Evolutionary conservation across 37 sponge, comb jelly and placozoan genomes (phyloP), one percentile per base, ranked within the genome.

Genomic region (Mnemiopsis leidyi): DNA sequence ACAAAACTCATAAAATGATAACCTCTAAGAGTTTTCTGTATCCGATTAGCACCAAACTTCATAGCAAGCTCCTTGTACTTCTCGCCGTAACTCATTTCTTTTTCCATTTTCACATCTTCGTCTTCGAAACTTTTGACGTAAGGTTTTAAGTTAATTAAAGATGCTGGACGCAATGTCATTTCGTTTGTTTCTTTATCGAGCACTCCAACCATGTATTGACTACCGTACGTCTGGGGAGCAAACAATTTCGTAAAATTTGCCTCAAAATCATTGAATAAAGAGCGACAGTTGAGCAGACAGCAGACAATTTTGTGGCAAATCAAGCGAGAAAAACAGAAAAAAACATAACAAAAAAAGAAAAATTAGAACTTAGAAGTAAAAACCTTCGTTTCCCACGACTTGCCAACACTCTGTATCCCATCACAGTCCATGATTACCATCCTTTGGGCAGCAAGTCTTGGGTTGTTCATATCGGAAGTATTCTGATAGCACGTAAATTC

Each of bases 321-420:
- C n/a, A n/a, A n/a, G n/a, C n/a, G n/a, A n/a, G n/a, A n/a, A n/a
- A n/a, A n/a, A n/a, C n/a, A n/a, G n/a, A n/a, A n/a, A n/a, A n/a
- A n/a, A n/a, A n/a, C n/a, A n/a, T n/a, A n/a, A n/a, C n/a, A n/a
- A n/a, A n/a, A n/a, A n/a, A n/a, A n/a, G n/a, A n/a, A n/a, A n/a
- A n/a, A n/a, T n/a, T n/a, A n/a, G n/a, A n/a, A n/a, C n/a, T n/a
- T n/a, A n/a, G n/a, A 71, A 71, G n/a, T 71, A 29, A 5, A 71
- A 23, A 85, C 90, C 90, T 85, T 85, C 0, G 90, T 40, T 40
- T 85, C 90, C 90, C 90, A 85, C 9, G 90, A 85, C 23, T 85
- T 85, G 29, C 90, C 90, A 1, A 85, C 48, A 26, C 90, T 85
- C 39, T 85, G 90, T 23, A 85, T 33, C 13, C 90, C 35, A 85